A percentile compares a stretch with the other conserved stretches of the same genome.
Conservation (phyloP, 2,113 vertebrate genomes). For the Cephalopterus ornatus region DNA sequence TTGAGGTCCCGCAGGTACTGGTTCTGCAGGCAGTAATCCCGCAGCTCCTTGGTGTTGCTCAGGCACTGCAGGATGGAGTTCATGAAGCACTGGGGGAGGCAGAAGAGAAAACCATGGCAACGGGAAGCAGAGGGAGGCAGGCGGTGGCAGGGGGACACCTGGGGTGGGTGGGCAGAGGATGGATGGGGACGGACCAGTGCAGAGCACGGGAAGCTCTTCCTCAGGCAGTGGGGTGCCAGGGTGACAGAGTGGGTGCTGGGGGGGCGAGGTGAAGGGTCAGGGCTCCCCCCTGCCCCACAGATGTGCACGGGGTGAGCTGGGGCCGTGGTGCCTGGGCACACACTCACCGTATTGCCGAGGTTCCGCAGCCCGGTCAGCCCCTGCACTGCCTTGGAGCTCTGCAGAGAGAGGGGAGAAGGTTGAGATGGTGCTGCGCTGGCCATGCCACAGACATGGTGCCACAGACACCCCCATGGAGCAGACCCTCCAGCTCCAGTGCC, state of each 20-base stretch:
- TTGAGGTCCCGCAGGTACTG: constrained; percentile 84
- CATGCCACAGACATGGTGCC: neutral
- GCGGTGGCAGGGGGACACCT: neutral
- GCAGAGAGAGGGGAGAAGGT: constrained; percentile 18
- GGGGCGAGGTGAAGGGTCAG: rapidly evolving
- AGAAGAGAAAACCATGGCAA: constrained; percentile 48
- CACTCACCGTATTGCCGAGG: constrained; percentile 94
- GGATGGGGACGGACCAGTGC: neutral
- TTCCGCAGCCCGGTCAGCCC: constrained; percentile 93
- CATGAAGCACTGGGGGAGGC: constrained; percentile 90
- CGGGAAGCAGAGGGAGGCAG: neutral
- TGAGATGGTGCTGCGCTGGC: neutral
- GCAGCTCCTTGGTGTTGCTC: constrained; percentile 91
- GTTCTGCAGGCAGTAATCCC: constrained; percentile 92
- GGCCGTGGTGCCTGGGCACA: neutral
- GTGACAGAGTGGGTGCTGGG: rapidly evolving
- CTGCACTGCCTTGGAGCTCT: constrained; percentile 90
- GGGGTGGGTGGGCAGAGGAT: neutral
- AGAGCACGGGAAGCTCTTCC: neutral
- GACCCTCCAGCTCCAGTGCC: neutral
- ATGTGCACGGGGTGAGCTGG: rapidly evolving
- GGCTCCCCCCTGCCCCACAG: neutral
- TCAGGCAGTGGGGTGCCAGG: rapidly evolving
- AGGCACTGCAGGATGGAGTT: constrained; percentile 97
- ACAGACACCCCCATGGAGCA: rapidly evolving